A percentile compares a stretch with the other conserved stretches of the same genome.
These are phyloP conservation scores for Molothrus ater DNA, from an alignment of 2,797 vertebrate genomes.

Conservation along the genomic window DNA sequence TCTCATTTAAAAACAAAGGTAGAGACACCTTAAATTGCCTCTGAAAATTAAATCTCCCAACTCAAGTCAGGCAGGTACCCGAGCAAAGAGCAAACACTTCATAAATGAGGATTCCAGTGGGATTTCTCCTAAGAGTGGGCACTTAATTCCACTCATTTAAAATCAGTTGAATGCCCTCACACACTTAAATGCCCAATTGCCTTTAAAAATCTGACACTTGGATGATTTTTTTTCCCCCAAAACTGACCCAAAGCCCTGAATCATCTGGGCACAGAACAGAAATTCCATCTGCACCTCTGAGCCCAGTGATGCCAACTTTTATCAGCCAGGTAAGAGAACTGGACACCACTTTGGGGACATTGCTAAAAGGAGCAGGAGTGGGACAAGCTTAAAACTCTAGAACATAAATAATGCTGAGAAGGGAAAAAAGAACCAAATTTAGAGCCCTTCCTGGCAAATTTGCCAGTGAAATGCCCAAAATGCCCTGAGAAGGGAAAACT, in stretches of 20 bases:
- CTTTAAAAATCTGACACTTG: background rate
- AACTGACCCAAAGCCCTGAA: background rate
- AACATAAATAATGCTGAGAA: background rate
- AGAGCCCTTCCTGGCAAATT: background rate
- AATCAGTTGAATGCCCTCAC: background rate
- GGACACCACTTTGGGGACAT: accelerated
- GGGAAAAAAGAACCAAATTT: no score
- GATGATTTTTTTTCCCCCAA: background rate
- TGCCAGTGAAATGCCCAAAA: background rate
- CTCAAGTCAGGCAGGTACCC: background rate
- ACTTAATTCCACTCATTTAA: background rate
- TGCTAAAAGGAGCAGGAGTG: background rate
- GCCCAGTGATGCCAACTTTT: background rate
- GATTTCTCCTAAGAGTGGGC: background rate
- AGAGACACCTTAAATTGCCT: background rate
- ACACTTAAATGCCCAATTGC: background rate
- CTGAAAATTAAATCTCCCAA: background rate
- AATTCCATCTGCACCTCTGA: background rate
- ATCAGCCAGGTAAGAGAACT: background rate
- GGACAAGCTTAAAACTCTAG: background rate
- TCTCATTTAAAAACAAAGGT: accelerated
- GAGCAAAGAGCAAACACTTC: background rate
- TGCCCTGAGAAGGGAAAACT: background rate
- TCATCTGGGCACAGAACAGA: background rate
- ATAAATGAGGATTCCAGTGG: background rate